Base-by-base conservation (phyloP, 2,888 invertebrate species). In the Diogma glabrata region DNA sequence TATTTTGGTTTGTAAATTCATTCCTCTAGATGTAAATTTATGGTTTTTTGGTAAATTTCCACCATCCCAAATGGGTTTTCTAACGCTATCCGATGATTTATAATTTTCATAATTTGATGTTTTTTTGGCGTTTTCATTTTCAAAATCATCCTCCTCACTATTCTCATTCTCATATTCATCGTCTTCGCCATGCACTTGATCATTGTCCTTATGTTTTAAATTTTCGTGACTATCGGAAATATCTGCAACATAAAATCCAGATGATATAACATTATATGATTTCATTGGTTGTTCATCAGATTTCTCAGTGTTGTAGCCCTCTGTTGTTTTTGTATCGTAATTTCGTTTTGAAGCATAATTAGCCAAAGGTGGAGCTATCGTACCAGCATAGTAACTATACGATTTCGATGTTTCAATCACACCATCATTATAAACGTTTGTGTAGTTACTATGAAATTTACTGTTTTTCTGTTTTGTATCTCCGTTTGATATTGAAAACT, bases 381-480 rank as follows among this genome's bases (percentile, higher is more conserved):
- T 63, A 9, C 71, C 71, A 30, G 66, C 71, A 53, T 70, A 71
- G 50, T 64, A 71, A 52, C 68, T 67, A 43, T 68, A 64, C 1
- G 71, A 71, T 49, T 62, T 62, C 0, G 71, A 71, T 54, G 70
- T 70, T 50, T 68, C 63, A 24, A 71, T 63, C 3, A 64, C 64
- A 3, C 70, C 60, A 10, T 60, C 47, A 20, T 59, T 55, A 17
- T 57, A 52, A 3, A 51, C 45, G 47, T 50, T 24, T 33, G 33
- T 6, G 47, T 16, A 30, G 12, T 46, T 2, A 19, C 8, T 50
- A 23, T 46, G 54, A 46, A n/a, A 53, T 40, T 16, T 54, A 24
- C 6, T 33, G 3, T 10, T 10, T 16, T n/a, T n/a, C n/a, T n/a
- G n/a, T n/a, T n/a, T n/a, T n/a, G n/a, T n/a, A n/a, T n/a, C n/a